Percentiles rank a stretch among this genome's conserved stretches.
phyloP scores from a whole-genome alignment of 2,113 vertebrate species.

The Plectropomus leopardus region DNA sequence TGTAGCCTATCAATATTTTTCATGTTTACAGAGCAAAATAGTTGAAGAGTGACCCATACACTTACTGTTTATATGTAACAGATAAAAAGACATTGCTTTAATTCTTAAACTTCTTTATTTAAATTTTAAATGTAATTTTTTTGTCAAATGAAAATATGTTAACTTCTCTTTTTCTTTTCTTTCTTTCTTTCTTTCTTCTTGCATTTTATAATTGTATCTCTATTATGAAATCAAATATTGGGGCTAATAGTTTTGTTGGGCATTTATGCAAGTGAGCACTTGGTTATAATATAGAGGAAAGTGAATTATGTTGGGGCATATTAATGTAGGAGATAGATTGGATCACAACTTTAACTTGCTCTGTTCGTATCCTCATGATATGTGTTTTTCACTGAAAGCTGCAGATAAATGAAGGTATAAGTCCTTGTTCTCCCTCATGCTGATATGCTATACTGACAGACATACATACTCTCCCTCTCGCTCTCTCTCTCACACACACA shows the following conservation, averaged over 20 bases:
- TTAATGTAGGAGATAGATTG: not conserved
- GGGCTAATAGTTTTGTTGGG: not conserved
- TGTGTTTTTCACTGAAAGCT: conserved; percentile 4
- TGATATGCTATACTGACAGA: conserved; percentile 16
- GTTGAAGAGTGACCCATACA: no score
- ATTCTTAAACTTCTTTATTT: no score
- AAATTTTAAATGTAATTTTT: no score
- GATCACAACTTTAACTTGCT: not conserved
- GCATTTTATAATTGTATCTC: not conserved
- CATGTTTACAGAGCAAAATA: no score
- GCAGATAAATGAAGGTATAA: conserved; percentile 13
- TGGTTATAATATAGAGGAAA: no score
- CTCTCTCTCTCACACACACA: not conserved
- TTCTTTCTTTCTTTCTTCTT: not conserved
- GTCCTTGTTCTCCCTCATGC: conserved; percentile 10
- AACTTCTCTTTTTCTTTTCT: not conserved
- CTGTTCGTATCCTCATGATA: not conserved
- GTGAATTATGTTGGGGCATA: not conserved
- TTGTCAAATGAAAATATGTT: no score
- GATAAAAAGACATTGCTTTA: no score
- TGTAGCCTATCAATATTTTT: no score
- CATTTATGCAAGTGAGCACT: no score
- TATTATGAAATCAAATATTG: not conserved
- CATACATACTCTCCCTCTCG: conserved; percentile 5
- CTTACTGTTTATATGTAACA: not conserved